phyloP scores from a whole-genome alignment of 2,797 vertebrate species.

The Lophius americanus region DNA sequence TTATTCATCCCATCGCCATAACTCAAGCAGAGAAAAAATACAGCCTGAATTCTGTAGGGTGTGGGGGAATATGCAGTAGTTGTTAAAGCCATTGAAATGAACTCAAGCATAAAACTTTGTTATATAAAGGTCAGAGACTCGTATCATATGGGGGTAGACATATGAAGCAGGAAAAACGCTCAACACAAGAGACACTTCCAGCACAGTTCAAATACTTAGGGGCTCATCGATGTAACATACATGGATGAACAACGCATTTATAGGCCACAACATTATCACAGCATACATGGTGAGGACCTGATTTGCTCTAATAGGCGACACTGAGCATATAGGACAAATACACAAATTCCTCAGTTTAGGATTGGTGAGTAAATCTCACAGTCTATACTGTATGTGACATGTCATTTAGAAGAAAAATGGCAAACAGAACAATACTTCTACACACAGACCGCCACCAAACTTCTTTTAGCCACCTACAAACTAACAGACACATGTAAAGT shows the following conservation, averaged over 20 bases:
- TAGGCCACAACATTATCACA: slow-evolving; percentile 22
- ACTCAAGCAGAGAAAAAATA: not conserved
- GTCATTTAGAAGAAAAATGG: slow-evolving; percentile 14
- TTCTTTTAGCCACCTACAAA: slow-evolving; percentile 4
- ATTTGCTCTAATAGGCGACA: slow-evolving; percentile 15
- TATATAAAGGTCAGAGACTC: slow-evolving; percentile 50
- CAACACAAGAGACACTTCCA: slow-evolving; percentile 20
- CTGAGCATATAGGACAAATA: slow-evolving; percentile 16
- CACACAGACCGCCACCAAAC: not conserved
- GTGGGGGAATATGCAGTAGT: slow-evolving; percentile 1
- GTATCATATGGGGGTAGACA: slow-evolving; percentile 1
- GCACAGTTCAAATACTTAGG: slow-evolving; percentile 8
- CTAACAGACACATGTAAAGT: slow-evolving; percentile 1
- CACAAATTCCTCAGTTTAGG: slow-evolving; percentile 13
- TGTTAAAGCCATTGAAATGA: slow-evolving; percentile 4
- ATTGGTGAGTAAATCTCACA: slow-evolving; percentile 40
- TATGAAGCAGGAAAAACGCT: slow-evolving; percentile 32
- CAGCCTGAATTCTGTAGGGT: not conserved
- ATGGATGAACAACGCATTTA: slow-evolving; percentile 47
- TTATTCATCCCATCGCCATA: not conserved
- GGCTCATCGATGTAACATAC: slow-evolving; percentile 18
- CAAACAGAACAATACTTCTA: slow-evolving; percentile 26
- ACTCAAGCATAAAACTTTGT: slow-evolving; percentile 35
- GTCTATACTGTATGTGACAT: not conserved
- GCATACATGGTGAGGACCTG: slow-evolving; percentile 6